These are phyloP conservation scores for Trichoplusia ni DNA, from an alignment of 1,140 invertebrate genomes.

Conservation along the genomic window DNA sequence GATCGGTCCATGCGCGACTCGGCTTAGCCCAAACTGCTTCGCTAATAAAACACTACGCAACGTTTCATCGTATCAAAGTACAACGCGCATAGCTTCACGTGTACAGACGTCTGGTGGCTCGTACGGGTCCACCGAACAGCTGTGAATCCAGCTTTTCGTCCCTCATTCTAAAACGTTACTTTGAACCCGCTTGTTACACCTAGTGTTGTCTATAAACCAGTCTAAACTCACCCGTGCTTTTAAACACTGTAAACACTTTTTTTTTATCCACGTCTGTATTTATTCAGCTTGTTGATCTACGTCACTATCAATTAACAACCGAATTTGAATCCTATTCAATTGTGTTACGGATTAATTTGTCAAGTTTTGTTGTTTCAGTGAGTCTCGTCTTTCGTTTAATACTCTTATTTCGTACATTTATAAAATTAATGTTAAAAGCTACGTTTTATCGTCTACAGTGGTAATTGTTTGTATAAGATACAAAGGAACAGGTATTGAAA, in stretches of 20 bases:
- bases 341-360: not conserved
- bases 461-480: not conserved
- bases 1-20: too few species aligned
- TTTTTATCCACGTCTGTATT: constrained; percentile 39
- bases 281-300: constrained; percentile 37
- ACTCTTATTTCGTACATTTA: constrained; percentile 11
- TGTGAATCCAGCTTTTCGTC: too few species aligned
- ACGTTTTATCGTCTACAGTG: not conserved
- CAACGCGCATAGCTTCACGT: too few species aligned
- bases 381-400: too few species aligned
- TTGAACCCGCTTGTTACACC: not conserved
- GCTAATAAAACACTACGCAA: too few species aligned
- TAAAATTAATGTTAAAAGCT: not conserved
- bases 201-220: not conserved
- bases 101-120: too few species aligned
- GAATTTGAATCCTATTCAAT: not conserved
- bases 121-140: too few species aligned
- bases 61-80: too few species aligned
- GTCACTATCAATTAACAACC: not conserved
- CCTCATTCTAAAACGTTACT: too few species aligned
- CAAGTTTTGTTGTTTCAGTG: constrained; percentile 1
- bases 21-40: too few species aligned
- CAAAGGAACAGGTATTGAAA: not conserved
- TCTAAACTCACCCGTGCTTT: not conserved
- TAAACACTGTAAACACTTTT: not conserved